Evolutionary conservation across 2,113 vertebrate species (phyloP).

Genomic region (Peucedramus taeniatus): DNA sequence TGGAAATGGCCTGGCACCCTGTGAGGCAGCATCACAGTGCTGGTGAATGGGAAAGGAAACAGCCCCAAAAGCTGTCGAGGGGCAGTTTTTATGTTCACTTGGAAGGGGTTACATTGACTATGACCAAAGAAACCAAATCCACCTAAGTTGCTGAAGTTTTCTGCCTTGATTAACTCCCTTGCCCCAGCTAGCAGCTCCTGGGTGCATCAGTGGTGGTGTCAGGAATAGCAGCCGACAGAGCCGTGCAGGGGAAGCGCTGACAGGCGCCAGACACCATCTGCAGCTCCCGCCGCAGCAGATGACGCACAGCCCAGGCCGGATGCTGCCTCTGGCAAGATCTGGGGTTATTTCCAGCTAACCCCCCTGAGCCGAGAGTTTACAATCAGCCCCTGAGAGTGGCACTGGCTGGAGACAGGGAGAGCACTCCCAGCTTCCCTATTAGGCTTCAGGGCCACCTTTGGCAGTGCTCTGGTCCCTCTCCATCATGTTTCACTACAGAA

Average conservation of each 20-base stretch:
- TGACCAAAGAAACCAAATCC: neutral
- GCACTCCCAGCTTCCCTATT: neutral
- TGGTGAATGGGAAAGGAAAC: neutral
- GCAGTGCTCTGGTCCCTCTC: neutral
- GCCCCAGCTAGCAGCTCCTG: neutral
- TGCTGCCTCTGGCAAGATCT: neutral
- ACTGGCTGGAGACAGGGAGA: neutral
- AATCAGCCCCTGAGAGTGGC: neutral
- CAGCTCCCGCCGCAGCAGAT: neutral
- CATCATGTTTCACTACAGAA: neutral
- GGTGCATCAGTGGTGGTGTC: neutral
- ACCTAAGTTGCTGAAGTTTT: neutral
- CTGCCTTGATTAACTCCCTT: neutral
- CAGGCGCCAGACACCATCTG: neutral
- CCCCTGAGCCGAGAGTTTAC: neutral
- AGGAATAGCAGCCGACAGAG: neutral
- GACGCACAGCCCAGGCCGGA: rapidly evolving
- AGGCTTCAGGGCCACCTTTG: neutral
- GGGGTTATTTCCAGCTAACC: neutral
- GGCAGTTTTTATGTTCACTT: neutral
- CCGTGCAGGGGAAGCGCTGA: neutral
- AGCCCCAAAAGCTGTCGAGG: rapidly evolving
- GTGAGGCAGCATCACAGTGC: neutral
- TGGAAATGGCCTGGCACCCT: neutral
- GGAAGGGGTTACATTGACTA: neutral